phyloP scores from a whole-genome alignment of 2,888 invertebrate genomes.

The Nomada lathburiana region DNA sequence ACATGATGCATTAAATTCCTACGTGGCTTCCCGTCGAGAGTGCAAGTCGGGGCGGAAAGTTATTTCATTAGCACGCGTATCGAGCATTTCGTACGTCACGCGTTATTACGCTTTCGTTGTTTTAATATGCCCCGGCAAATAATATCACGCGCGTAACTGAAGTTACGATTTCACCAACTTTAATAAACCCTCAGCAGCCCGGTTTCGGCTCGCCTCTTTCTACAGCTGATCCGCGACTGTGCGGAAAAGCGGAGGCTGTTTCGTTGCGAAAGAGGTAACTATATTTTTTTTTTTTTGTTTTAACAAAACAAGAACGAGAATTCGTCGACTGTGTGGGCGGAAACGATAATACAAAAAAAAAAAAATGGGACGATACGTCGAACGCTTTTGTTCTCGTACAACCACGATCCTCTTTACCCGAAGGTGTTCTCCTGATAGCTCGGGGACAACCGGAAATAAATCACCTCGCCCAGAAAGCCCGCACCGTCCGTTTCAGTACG shows the following conservation, averaged over 20 bases:
- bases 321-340: conserved; percentile 26
- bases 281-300: too few species aligned
- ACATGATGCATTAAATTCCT: background rate
- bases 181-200: conserved; percentile 24
- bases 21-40: background rate
- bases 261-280: too few species aligned
- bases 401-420: conserved; percentile 25
- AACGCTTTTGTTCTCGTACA: conserved; percentile 30
- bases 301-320: conserved; percentile 1
- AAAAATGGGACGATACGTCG: conserved; percentile 11
- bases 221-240: background rate
- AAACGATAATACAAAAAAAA: conserved; percentile 8
- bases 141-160: conserved; percentile 29
- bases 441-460: conserved; percentile 62
- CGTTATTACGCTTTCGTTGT: conserved; percentile 42
- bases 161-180: conserved; percentile 34
- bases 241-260: conserved; percentile 4
- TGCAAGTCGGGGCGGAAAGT: conserved; percentile 34
- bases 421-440: conserved; percentile 52
- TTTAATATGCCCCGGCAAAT: conserved; percentile 24
- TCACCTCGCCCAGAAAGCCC: conserved; percentile 41
- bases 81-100: conserved; percentile 17
- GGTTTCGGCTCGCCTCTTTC: background rate
- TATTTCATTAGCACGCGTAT: conserved; percentile 44
- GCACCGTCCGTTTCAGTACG: conserved; percentile 16